These are phyloP conservation scores for Alosa sapidissima DNA, from an alignment of 2,797 vertebrate species.

Conservation along the genomic window DNA sequence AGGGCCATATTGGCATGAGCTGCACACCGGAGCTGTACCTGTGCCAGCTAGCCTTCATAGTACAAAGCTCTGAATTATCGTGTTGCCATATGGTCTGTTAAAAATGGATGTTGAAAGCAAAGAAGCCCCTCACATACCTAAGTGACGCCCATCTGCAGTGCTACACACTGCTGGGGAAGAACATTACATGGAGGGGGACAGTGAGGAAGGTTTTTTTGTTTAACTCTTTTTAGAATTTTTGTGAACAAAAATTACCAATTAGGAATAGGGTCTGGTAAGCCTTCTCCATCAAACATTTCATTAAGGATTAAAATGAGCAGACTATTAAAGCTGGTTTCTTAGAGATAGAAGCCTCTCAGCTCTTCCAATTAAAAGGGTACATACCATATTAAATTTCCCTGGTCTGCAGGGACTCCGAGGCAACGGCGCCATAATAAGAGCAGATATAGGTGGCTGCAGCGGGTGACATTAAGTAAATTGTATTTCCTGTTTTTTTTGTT, in stretches of 20 bases:
- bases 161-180: not conserved
- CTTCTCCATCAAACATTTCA: slow-evolving; percentile 42
- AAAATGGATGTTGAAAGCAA: not conserved
- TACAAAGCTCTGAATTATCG: not conserved
- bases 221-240: not conserved
- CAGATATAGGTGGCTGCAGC: slow-evolving; percentile 3
- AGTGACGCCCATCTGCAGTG: not conserved
- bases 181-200: not conserved
- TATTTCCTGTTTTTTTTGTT: slow-evolving; percentile 2
- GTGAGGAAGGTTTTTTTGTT: not conserved
- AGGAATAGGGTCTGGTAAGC: slow-evolving; percentile 37
- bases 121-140: not conserved
- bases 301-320: slow-evolving; percentile 48
- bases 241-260: slow-evolving; percentile 35
- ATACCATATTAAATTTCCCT: slow-evolving; percentile 31
- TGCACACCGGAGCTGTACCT: not conserved
- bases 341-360: slow-evolving; percentile 34
- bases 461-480: slow-evolving; percentile 1
- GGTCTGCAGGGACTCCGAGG: slow-evolving; percentile 15
- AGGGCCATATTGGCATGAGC: not conserved
- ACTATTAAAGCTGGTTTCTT: slow-evolving; percentile 32
- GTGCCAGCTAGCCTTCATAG: not conserved
- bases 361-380: slow-evolving; percentile 42
- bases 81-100: not conserved
- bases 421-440: not conserved